Evolutionary conservation across 2,888 invertebrate species (phyloP).

Genomic region (Nymphalis urticae): DNA sequence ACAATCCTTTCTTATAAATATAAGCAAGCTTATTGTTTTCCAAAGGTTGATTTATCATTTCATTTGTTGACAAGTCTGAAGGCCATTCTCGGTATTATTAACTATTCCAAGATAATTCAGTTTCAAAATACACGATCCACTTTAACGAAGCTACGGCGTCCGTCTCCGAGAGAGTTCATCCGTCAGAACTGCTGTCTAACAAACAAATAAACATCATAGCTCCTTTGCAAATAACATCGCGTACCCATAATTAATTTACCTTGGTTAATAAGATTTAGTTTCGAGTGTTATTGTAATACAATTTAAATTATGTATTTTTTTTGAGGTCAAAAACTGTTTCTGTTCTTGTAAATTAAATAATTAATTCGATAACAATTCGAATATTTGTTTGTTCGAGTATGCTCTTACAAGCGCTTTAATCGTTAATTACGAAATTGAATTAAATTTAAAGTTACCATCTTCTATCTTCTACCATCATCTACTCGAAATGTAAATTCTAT

Average conservation of each 20-base stretch:
- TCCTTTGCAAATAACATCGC: slow-evolving; percentile 4
- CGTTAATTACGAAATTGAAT: too few relatives aligned
- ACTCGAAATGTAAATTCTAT: too few relatives aligned
- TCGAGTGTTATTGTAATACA: too few relatives aligned
- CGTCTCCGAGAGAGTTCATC: slow-evolving; percentile 12
- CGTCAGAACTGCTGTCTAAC: slow-evolving; percentile 26
- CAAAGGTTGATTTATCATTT: slow-evolving; percentile 63
- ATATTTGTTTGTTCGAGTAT: too few relatives aligned
- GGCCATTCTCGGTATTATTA: slow-evolving; percentile 50
- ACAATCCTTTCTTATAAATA: slow-evolving; percentile 37
- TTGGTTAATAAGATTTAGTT: too few relatives aligned
- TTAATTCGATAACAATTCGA: too few relatives aligned
- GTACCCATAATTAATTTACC: background rate
- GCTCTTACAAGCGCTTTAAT: too few relatives aligned
- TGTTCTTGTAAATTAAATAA: too few relatives aligned
- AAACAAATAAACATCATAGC: slow-evolving; percentile 22
- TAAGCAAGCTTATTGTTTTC: slow-evolving; percentile 57
- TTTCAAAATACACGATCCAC: slow-evolving; percentile 29
- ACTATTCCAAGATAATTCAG: slow-evolving; percentile 39
- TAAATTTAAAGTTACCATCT: too few relatives aligned
- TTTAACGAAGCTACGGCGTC: slow-evolving; percentile 29
- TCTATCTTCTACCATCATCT: too few relatives aligned
- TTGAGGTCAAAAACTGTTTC: too few relatives aligned
- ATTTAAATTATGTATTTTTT: too few relatives aligned
- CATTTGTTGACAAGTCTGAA: slow-evolving; percentile 54